Conservation (phyloP, 2,888 invertebrate species). For the Gastrophysa polygoni region DNA sequence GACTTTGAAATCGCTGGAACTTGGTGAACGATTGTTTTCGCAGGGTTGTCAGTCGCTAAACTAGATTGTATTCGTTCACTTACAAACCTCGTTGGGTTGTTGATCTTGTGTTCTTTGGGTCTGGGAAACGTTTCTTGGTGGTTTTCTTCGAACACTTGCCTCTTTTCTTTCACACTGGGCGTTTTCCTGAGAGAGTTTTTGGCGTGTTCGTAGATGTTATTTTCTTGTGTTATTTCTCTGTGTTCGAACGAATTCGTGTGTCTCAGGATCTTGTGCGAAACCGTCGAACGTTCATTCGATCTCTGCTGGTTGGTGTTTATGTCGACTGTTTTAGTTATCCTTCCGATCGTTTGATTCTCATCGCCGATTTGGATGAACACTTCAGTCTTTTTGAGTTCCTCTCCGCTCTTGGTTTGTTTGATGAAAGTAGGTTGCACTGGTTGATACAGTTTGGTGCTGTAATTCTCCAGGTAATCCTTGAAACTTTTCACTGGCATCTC, state of each 20-base stretch:
- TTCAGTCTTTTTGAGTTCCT: slow-evolving; percentile 47
- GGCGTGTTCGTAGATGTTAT: slow-evolving; percentile 1
- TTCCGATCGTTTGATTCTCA: slow-evolving; percentile 18
- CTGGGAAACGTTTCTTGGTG: background rate
- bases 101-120: background rate
- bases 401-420: slow-evolving; percentile 27
- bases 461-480: slow-evolving; percentile 42
- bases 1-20: too few relatives aligned
- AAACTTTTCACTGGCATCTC: slow-evolving; percentile 36
- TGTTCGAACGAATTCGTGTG: slow-evolving; percentile 12
- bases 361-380: slow-evolving; percentile 48
- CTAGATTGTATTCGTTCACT: too few relatives aligned
- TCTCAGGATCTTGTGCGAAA: background rate
- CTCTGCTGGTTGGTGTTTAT: slow-evolving; percentile 13
- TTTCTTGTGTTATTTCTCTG: slow-evolving; percentile 31
- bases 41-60: too few relatives aligned
- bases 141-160: slow-evolving; percentile 36
- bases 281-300: background rate
- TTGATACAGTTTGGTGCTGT: slow-evolving; percentile 42
- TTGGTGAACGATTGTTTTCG: too few relatives aligned
- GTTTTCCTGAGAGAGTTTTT: slow-evolving; percentile 25
- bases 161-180: slow-evolving; percentile 37
- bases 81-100: background rate
- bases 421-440: slow-evolving; percentile 39
- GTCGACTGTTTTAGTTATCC: slow-evolving; percentile 30